These are phyloP conservation scores for Aporrectodea caliginosa DNA, from an alignment of 1,140 invertebrate species.

Conservation along the genomic window DNA sequence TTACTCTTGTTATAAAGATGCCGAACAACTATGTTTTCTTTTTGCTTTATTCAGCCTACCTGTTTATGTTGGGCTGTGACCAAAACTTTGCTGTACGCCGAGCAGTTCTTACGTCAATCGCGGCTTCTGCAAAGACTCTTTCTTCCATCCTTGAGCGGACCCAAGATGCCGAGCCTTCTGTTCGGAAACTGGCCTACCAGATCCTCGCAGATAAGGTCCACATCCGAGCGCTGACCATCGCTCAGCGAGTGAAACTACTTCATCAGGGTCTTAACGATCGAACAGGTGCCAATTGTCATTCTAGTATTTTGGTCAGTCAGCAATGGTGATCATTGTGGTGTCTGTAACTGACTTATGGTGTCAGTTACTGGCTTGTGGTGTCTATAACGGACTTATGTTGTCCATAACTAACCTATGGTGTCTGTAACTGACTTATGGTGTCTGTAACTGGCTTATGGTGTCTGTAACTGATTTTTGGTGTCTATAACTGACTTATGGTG, in stretches of 20 bases:
- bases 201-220: slow-evolving; percentile 67
- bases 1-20: too few relatives aligned
- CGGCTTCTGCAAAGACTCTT: slow-evolving; percentile 63
- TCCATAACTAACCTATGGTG: slow-evolving; percentile 7
- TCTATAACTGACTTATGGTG: too few relatives aligned
- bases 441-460: slow-evolving; percentile 24
- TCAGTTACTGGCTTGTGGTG: not conserved
- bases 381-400: not conserved
- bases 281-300: slow-evolving; percentile 49
- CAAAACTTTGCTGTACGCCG: slow-evolving; percentile 69
- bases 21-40: too few relatives aligned
- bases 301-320: not conserved
- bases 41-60: too few relatives aligned
- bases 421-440: not conserved
- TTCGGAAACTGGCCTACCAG: slow-evolving; percentile 61
- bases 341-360: not conserved
- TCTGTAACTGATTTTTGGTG: slow-evolving; percentile 8
- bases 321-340: not conserved
- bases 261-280: slow-evolving; percentile 66
- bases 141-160: slow-evolving; percentile 66
- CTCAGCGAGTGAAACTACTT: slow-evolving; percentile 64
- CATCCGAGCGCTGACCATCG: slow-evolving; percentile 66
- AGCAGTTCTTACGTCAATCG: slow-evolving; percentile 65
- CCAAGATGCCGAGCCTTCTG: slow-evolving; percentile 70
- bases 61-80: slow-evolving; percentile 73